A percentile compares a stretch with the other conserved stretches of the same genome.
Conservation (phyloP, 2,113 vertebrate genomes). For the Platycercus adscitus region DNA sequence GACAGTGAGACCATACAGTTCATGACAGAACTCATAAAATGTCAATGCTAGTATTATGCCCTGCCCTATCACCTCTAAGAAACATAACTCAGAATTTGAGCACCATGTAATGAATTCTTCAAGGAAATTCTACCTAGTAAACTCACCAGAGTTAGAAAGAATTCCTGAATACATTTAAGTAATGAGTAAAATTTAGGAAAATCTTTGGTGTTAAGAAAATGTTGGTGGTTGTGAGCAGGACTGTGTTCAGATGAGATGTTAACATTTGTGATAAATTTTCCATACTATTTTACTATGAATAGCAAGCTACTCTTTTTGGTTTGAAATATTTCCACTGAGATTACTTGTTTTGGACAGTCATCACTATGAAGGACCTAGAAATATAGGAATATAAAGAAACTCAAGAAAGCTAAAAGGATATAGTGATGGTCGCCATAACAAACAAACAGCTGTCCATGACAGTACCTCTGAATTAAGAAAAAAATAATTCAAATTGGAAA, state of each 20-base stretch:
- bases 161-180: not conserved
- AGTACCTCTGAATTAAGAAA: not conserved
- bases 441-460: not conserved
- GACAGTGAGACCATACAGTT: not conserved
- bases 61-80: not conserved
- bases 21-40: not conserved
- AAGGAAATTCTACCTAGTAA: not conserved
- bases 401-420: not conserved
- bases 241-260: not conserved
- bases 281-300: not conserved
- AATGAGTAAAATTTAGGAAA: not conserved
- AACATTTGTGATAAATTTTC: not conserved
- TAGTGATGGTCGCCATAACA: not conserved
- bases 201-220: not conserved
- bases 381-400: not conserved
- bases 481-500: not conserved
- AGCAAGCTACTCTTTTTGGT: not conserved
- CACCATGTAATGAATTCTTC: not conserved
- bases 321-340: not conserved
- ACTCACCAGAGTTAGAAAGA: not conserved
- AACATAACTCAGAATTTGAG: not conserved
- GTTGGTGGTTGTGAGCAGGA: not conserved
- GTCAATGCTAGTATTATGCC: not conserved
- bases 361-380: not conserved
- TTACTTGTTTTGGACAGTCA: not conserved